A percentile compares a stretch with the other conserved stretches of the same genome.
phyloP scores from a whole-genome alignment of 2,797 vertebrate genomes.

The Menidia menidia region DNA sequence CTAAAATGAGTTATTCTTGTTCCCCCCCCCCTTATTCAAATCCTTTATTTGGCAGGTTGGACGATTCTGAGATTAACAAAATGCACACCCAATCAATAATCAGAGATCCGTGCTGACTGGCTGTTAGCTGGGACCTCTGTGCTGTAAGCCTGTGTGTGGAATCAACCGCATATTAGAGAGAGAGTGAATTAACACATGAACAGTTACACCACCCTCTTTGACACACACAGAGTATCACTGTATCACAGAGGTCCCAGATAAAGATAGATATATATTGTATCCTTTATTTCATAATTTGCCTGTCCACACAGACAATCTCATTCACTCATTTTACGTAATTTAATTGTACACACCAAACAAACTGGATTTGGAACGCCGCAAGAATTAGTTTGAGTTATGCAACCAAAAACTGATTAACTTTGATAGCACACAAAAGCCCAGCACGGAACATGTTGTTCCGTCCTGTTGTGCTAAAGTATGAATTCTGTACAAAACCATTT shows the following conservation, averaged over 20 bases:
- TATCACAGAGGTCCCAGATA: slow-evolving; percentile 11
- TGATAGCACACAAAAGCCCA: not conserved
- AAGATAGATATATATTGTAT: slow-evolving; percentile 1
- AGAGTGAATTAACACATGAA: slow-evolving; percentile 2
- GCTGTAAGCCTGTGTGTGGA: slow-evolving; percentile 24
- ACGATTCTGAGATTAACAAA: slow-evolving; percentile 61
- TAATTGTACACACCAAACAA: slow-evolving; percentile 5
- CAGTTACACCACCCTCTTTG: not conserved
- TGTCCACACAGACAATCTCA: slow-evolving; percentile 1
- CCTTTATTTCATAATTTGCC: slow-evolving; percentile 23
- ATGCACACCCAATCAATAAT: slow-evolving; percentile 64
- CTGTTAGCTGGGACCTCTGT: slow-evolving; percentile 30
- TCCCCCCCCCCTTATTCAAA: slow-evolving; percentile 45
- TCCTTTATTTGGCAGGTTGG: slow-evolving; percentile 58
- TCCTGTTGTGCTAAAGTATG: slow-evolving; percentile 5
- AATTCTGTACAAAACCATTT: slow-evolving; percentile 5
- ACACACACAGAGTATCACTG: not conserved
- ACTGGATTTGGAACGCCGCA: slow-evolving; percentile 21
- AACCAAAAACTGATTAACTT: slow-evolving; percentile 12
- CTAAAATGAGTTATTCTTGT: slow-evolving; percentile 68
- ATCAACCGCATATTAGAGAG: slow-evolving; percentile 16
- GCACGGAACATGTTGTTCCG: slow-evolving; percentile 7
- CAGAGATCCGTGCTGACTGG: slow-evolving; percentile 54
- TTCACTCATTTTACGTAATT: not conserved
- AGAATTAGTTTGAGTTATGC: slow-evolving; percentile 12